Conservation (phyloP, 2,797 vertebrate genomes). For the Kryptopterus vitreolus region DNA sequence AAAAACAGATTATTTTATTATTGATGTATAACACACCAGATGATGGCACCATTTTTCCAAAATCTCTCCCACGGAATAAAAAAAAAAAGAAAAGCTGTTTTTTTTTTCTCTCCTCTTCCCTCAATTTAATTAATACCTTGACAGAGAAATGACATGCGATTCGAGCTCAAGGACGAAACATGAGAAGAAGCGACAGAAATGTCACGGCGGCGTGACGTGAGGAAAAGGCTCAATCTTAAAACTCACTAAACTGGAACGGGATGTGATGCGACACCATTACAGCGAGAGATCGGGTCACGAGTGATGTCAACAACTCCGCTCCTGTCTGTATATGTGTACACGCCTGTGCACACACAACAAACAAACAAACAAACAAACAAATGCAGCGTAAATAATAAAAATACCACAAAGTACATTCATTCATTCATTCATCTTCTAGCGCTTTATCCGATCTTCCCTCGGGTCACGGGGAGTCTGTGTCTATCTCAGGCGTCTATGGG, state of each 20-base stretch:
- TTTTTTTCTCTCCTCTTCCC: not conserved
- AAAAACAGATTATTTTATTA: not conserved
- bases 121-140: slow-evolving; percentile 46
- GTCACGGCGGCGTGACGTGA: slow-evolving; percentile 71
- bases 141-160: slow-evolving; percentile 49
- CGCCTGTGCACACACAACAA: slow-evolving; percentile 3
- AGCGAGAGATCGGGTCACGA: slow-evolving; percentile 65
- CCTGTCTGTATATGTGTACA: slow-evolving; percentile 37
- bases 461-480: too few species aligned
- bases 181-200: slow-evolving; percentile 67
- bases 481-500: too few species aligned
- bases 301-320: slow-evolving; percentile 58
- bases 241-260: slow-evolving; percentile 74
- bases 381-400: too few species aligned
- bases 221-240: slow-evolving; percentile 72
- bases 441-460: too few species aligned
- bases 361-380: too few species aligned
- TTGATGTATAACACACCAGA: slow-evolving; percentile 34
- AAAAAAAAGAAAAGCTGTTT: not conserved
- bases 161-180: slow-evolving; percentile 67
- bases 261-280: slow-evolving; percentile 71
- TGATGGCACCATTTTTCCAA: slow-evolving; percentile 42
- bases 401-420: too few species aligned
- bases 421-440: too few species aligned
- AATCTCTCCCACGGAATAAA: not conserved